Conservation (phyloP, 2,888 invertebrate genomes). For the Ochropleura plecta region DNA sequence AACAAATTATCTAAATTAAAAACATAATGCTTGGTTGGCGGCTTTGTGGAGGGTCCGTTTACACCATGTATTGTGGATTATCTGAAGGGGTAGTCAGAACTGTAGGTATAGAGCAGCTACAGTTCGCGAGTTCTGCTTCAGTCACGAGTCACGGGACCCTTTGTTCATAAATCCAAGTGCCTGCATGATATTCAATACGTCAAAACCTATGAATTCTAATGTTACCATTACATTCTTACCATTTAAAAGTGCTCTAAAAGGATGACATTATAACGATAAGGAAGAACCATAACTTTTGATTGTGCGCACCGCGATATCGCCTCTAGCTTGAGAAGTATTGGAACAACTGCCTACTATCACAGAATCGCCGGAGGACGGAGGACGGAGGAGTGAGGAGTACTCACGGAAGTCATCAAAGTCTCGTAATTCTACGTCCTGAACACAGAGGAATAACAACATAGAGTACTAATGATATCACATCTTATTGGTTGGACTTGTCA, state of each 20-base stretch:
- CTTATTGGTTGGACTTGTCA: not conserved
- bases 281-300: not conserved
- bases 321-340: conserved; percentile 6
- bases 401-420: conserved; percentile 44
- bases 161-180: not conserved
- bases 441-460: conserved; percentile 1
- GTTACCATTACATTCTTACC: not conserved
- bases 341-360: conserved; percentile 19
- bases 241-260: not conserved
- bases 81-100: not conserved
- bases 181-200: not conserved
- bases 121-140: not conserved
- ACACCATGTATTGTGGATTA: not conserved
- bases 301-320: not conserved
- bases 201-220: not conserved
- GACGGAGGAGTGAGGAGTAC: conserved; percentile 5
- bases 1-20: too few species aligned
- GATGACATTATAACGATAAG: not conserved
- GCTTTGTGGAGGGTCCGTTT: not conserved
- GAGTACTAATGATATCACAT: not conserved
- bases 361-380: conserved; percentile 9
- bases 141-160: not conserved
- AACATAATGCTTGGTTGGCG: not conserved
- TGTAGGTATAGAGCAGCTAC: not conserved
- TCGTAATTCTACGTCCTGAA: conserved; percentile 29